These are phyloP conservation scores for Drosophila pseudotalamancana DNA, from an alignment of 2,888 invertebrate genomes.

Conservation along the genomic window DNA sequence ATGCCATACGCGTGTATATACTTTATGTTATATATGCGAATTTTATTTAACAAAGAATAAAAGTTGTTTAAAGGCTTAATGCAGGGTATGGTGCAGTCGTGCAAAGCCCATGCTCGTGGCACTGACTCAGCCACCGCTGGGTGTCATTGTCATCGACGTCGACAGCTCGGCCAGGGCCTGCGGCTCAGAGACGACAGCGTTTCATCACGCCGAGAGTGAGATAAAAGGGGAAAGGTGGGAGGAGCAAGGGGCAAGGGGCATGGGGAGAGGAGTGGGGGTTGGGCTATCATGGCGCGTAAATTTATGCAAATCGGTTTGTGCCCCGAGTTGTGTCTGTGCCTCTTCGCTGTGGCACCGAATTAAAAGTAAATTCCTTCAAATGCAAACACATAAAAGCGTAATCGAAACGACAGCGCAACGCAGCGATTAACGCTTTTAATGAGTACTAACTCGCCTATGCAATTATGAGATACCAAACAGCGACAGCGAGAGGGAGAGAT, in stretches of 20 bases:
- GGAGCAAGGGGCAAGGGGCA: neutral
- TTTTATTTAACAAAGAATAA: no score
- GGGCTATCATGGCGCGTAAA: slow-evolving; percentile 67
- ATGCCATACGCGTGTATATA: no score
- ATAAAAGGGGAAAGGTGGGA: neutral
- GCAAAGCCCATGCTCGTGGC: neutral
- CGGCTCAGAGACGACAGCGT: slow-evolving; percentile 48
- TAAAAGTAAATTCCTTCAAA: slow-evolving; percentile 69
- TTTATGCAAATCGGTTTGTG: slow-evolving; percentile 74
- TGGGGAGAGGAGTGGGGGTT: neutral
- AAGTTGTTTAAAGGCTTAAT: no score
- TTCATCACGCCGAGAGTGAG: slow-evolving; percentile 45
- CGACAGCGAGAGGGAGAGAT: neutral
- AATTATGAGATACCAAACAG: slow-evolving; percentile 72
- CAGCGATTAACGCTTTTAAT: slow-evolving; percentile 75
- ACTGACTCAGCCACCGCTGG: slow-evolving; percentile 4
- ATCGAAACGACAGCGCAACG: slow-evolving; percentile 43
- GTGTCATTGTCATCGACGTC: slow-evolving; percentile 23
- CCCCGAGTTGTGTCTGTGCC: slow-evolving; percentile 10
- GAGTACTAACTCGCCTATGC: slow-evolving; percentile 76
- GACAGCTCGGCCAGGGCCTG: slow-evolving; percentile 35
- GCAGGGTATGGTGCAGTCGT: neutral
- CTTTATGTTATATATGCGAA: no score
- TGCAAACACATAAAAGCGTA: slow-evolving; percentile 58
- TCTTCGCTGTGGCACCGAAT: slow-evolving; percentile 41